Percentiles rank a stretch among this genome's conserved stretches.
Conservation (phyloP, 2,113 vertebrate species). For the Coptodon bakossiorum region DNA sequence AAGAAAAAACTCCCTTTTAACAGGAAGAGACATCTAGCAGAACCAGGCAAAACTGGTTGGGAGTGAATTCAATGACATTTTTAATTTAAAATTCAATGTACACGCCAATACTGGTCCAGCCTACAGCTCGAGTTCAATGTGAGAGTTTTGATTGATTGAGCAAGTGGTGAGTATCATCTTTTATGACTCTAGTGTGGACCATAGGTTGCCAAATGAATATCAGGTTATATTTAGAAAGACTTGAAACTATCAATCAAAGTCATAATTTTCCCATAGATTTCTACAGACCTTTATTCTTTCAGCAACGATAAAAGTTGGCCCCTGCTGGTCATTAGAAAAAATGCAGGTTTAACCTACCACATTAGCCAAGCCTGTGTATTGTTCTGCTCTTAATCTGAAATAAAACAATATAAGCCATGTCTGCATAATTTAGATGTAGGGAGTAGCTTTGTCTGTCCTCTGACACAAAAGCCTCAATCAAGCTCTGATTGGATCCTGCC, state of each 20-base stretch:
- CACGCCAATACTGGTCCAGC: not conserved
- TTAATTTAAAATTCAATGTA: not conserved
- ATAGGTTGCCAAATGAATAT: not conserved
- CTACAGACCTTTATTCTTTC: not conserved
- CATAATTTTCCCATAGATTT: not conserved
- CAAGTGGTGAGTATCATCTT: accelerated
- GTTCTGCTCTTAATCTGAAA: not conserved
- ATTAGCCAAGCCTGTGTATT: not conserved
- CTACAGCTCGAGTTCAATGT: not conserved
- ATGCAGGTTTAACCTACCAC: not conserved
- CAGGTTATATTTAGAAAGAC: not conserved
- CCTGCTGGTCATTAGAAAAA: not conserved
- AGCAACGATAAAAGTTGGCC: not conserved
- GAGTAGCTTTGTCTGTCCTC: not conserved
- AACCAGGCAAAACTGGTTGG: not conserved
- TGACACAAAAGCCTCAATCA: not conserved
- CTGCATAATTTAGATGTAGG: not conserved
- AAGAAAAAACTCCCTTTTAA: not conserved
- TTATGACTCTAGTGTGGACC: not conserved
- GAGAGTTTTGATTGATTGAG: not conserved
- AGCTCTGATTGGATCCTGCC: not conserved
- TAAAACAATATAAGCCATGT: not conserved
- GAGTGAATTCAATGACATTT: not conserved
- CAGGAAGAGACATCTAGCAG: not conserved
- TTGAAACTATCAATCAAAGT: not conserved